Evolutionary conservation across 2,888 invertebrate genomes (phyloP), one percentile per base, ranked within the genome.

Genomic region (Drosophila limbata): DNA sequence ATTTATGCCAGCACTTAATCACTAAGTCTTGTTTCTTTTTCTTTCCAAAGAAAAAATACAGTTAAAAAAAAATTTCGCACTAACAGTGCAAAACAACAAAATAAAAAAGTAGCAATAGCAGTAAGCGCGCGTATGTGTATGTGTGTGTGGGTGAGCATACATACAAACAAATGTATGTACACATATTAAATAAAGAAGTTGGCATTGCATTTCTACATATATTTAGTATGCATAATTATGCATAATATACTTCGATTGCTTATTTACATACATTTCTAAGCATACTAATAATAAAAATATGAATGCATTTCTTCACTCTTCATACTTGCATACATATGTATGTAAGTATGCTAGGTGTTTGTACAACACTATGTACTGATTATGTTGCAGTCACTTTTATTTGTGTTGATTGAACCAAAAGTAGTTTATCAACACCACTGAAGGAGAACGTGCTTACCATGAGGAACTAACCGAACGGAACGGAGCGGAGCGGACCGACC

Each of bases 401-500:
- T 37, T 28, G 25, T 15, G 40, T 62, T 61, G 44, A 53, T 66
- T 64, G 25, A 69, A 64, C 53, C 31, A 73, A 67, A 73, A 70
- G 73, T 64, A 76, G 77, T 76, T 68, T 73, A 77, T 76, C 77
- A 68, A 77, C 73, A 77, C 47, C 69, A 73, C 61, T 78, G 69
- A 72, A 81, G 83, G 80, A 82, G 80, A 84, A 83, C 83, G 86
- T 88, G 84, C 88, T 88, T 84, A 87, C 84, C 84, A 75, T 82
- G 73, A 85, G 84, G 84, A 84, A 84, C 84, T 84, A 79, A 81
- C 66, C 77, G 74, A 78, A 69, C 79, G 78, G 69, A 79, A 81
- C 66, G 74, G 69, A 82, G 63, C 85, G 74, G 65, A 82, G 55
- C 68, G 77, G 69, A 77, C 74, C 83, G 80, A 88, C 83, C 86